These are phyloP conservation scores for Hippocampus comes DNA, from an alignment of 2,113 vertebrate genomes.

Conservation along the genomic window DNA sequence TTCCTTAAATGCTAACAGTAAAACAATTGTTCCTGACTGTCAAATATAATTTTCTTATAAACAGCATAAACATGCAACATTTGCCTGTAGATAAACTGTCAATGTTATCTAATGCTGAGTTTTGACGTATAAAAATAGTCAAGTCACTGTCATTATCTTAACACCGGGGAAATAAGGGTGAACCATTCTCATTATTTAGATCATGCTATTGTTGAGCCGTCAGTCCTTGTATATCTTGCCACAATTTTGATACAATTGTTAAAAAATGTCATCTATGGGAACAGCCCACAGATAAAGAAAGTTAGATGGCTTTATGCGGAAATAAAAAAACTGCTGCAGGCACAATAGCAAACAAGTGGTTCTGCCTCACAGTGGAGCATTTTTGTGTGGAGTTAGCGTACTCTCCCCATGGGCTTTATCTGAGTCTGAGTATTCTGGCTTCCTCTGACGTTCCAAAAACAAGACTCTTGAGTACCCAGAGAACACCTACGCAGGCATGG, in stretches of 20 bases:
- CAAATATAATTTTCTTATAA: constrained; percentile 2
- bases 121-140: constrained; percentile 8
- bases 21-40: not conserved
- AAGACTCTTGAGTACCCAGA: too few species aligned
- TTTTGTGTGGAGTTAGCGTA: not conserved
- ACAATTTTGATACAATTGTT: constrained; percentile 58
- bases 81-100: not conserved
- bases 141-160: constrained; percentile 22
- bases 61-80: not conserved
- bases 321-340: constrained; percentile 1
- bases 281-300: constrained; percentile 39
- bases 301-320: not conserved
- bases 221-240: constrained; percentile 39
- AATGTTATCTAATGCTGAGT: not conserved
- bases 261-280: constrained; percentile 35
- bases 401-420: not conserved
- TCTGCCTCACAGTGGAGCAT: not conserved
- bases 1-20: not conserved
- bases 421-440: not conserved
- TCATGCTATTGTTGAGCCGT: constrained; percentile 61
- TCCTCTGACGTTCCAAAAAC: not conserved
- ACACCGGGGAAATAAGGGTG: constrained; percentile 44
- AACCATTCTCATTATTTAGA: constrained; percentile 53
- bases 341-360: not conserved
- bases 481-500: too few species aligned